Evolutionary conservation across 2,888 invertebrate genomes (phyloP).

Genomic region (Acanthopleura granulata): DNA sequence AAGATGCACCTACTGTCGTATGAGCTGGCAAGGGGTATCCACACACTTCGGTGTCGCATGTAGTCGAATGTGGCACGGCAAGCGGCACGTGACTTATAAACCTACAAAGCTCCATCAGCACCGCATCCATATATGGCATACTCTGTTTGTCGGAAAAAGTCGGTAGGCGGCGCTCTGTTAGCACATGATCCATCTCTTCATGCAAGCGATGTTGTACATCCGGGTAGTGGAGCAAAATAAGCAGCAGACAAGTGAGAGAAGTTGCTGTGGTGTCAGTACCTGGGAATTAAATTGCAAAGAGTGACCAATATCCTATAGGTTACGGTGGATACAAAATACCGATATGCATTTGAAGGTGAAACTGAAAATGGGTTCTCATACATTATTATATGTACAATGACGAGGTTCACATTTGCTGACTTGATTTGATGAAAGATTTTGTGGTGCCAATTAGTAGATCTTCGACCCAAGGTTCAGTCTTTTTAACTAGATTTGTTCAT

Average conservation of each 20-base stretch:
- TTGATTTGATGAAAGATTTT: too few relatives aligned
- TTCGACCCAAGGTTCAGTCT: too few relatives aligned
- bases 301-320: neutral
- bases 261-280: slow-evolving; percentile 63
- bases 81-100: slow-evolving; percentile 54
- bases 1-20: slow-evolving; percentile 44
- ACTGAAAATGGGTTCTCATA: too few relatives aligned
- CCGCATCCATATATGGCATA: slow-evolving; percentile 44
- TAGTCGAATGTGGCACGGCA: slow-evolving; percentile 52
- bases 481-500: too few relatives aligned
- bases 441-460: too few relatives aligned
- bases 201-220: slow-evolving; percentile 49
- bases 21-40: slow-evolving; percentile 44
- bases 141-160: slow-evolving; percentile 35
- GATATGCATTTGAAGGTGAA: too few relatives aligned
- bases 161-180: slow-evolving; percentile 34
- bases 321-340: too few relatives aligned
- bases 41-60: slow-evolving; percentile 41
- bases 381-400: too few relatives aligned
- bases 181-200: slow-evolving; percentile 42
- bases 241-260: slow-evolving; percentile 51
- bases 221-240: slow-evolving; percentile 48
- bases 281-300: slow-evolving; percentile 23
- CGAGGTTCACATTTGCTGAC: too few relatives aligned
- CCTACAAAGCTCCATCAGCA: slow-evolving; percentile 36